Conservation (phyloP, 2,113 vertebrate genomes). For the Tupaia tana region DNA sequence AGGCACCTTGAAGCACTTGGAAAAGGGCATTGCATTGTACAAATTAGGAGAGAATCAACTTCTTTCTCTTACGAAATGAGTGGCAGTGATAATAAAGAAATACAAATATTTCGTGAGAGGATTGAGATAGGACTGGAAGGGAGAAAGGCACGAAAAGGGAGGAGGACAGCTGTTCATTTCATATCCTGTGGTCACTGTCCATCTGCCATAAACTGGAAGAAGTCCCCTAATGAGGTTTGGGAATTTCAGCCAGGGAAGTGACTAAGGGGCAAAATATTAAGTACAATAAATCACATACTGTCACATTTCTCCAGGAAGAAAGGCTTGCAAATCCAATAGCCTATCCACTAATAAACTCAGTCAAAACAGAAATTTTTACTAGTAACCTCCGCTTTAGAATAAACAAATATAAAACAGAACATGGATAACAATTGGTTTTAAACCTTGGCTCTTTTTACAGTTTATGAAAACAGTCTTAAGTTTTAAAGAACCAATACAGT, state of each 20-base stretch:
- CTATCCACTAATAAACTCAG: slow-evolving; percentile 23
- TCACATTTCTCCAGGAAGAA: slow-evolving; percentile 48
- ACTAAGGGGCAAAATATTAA: slow-evolving; percentile 59
- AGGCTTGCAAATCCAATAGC: neutral
- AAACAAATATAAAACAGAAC: slow-evolving; percentile 38
- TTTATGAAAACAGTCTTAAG: neutral
- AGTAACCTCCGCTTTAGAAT: slow-evolving; percentile 25
- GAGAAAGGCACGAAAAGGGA: slow-evolving; percentile 39
- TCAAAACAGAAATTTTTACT: slow-evolving; percentile 12
- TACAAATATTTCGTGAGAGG: slow-evolving; percentile 50
- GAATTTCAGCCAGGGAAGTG: slow-evolving; percentile 63
- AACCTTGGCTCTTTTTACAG: neutral
- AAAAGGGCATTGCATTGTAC: neutral
- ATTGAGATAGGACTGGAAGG: neutral
- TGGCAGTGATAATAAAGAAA: neutral
- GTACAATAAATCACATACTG: slow-evolving; percentile 58
- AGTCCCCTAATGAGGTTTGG: slow-evolving; percentile 57
- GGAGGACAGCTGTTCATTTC: slow-evolving; percentile 70
- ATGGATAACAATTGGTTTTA: neutral
- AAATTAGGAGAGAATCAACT: neutral
- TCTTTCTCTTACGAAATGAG: neutral
- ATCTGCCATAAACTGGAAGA: slow-evolving; percentile 65
- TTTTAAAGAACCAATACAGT: slow-evolving; percentile 2
- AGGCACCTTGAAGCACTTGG: neutral
- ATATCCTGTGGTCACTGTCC: slow-evolving; percentile 75